These are phyloP conservation scores for Chlamydotis undulata DNA, from an alignment of 2,113 vertebrate genomes.

Conservation along the genomic window DNA sequence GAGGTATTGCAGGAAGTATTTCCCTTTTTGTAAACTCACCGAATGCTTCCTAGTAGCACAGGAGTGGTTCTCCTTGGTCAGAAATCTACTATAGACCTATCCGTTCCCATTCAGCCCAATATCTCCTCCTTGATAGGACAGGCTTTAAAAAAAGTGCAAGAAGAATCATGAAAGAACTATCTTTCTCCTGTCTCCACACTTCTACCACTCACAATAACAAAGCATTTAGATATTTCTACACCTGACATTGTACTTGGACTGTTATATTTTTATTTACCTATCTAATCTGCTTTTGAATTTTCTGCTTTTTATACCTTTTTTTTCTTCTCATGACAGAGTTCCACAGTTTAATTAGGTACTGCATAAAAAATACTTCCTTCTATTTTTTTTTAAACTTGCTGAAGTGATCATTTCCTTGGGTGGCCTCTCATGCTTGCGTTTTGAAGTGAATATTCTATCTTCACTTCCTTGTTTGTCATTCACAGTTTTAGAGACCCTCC, in stretches of 20 bases:
- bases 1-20: not conserved
- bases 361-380: not conserved
- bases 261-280: not conserved
- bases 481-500: not conserved
- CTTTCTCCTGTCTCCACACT: not conserved
- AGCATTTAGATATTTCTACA: not conserved
- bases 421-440: not conserved
- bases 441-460: not conserved
- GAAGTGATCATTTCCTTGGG: not conserved
- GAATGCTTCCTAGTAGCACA: not conserved
- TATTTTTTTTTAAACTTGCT: not conserved
- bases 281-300: not conserved
- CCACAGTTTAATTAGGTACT: not conserved
- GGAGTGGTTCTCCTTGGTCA: not conserved
- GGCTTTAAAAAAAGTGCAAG: not conserved
- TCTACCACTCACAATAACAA: not conserved
- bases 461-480: not conserved
- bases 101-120: not conserved
- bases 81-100: not conserved
- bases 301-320: not conserved
- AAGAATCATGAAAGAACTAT: not conserved
- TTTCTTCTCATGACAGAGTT: not conserved
- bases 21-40: not conserved
- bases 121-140: not conserved
- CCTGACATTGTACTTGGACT: not conserved